A percentile compares a stretch with the other conserved stretches of the same genome.
These are phyloP conservation scores for Aradophagus sp. DNA, from an alignment of 1,140 invertebrate genomes.

Conservation along the genomic window DNA sequence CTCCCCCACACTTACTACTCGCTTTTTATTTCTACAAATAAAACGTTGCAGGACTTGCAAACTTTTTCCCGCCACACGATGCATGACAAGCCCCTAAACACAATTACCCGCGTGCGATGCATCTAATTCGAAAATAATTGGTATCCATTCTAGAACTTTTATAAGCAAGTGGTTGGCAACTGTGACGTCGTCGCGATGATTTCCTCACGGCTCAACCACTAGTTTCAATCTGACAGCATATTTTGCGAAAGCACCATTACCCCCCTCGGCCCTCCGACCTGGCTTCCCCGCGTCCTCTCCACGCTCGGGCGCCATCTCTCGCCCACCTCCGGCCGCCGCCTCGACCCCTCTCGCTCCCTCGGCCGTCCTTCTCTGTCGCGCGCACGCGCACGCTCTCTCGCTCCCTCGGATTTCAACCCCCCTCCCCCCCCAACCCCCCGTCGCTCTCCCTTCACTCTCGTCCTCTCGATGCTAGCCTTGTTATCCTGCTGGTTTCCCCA, in stretches of 20 bases:
- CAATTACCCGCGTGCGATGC: too few relatives aligned
- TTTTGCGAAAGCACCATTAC: slow-evolving; percentile 63
- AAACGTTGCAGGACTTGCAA: too few relatives aligned
- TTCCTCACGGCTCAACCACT: slow-evolving; percentile 58
- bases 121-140: slow-evolving; percentile 24
- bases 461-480: slow-evolving; percentile 51
- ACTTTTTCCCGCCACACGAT: too few relatives aligned
- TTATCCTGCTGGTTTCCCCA: slow-evolving; percentile 66
- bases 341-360: too few relatives aligned
- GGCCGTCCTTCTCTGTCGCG: slow-evolving; percentile 15
- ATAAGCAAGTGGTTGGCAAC: slow-evolving; percentile 31
- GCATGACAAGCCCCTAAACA: too few relatives aligned
- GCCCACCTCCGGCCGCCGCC: too few relatives aligned
- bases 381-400: background rate
- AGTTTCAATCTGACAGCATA: slow-evolving; percentile 66
- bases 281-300: slow-evolving; percentile 22
- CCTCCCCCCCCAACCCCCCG: slow-evolving; percentile 25
- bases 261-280: slow-evolving; percentile 36
- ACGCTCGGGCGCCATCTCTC: slow-evolving; percentile 4
- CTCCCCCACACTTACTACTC: too few relatives aligned
- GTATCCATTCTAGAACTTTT: slow-evolving; percentile 12
- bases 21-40: too few relatives aligned
- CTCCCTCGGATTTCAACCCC: slow-evolving; percentile 25
- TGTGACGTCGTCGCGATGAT: slow-evolving; percentile 27
- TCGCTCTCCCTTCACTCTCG: slow-evolving; percentile 43